These are phyloP conservation scores for Solea solea DNA, from an alignment of 2,113 vertebrate species.

Conservation along the genomic window DNA sequence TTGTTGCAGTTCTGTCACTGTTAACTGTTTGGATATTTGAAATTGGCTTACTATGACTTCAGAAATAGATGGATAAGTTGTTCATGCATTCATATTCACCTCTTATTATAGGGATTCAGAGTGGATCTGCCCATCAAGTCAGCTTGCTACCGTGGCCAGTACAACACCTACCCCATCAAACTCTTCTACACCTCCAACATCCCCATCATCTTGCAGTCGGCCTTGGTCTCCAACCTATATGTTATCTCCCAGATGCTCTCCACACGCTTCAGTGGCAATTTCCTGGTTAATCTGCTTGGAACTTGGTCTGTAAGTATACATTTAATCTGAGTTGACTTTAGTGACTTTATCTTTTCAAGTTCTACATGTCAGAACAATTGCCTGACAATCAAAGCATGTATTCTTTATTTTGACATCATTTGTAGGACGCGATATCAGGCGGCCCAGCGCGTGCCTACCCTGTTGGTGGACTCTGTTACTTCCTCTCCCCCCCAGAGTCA, in stretches of 20 bases:
- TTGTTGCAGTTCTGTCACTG: conserved; percentile 35
- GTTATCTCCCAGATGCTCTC: conserved; percentile 99
- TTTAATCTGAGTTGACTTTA: not conserved
- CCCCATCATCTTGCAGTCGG: conserved; percentile 98
- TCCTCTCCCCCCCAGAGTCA: conserved; percentile 95
- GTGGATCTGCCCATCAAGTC: conserved; percentile 99
- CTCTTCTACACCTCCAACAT: conserved; percentile 99
- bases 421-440: conserved; percentile 88
- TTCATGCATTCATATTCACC: not conserved
- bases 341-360: not conserved
- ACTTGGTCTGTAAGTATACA: conserved; percentile 96
- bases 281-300: conserved; percentile 95
- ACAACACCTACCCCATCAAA: conserved; percentile 99
- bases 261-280: conserved; percentile 96
- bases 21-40: not conserved
- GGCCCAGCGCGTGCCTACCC: conserved; percentile 98
- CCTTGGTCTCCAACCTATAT: conserved; percentile 95
- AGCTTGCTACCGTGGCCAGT: conserved; percentile 96
- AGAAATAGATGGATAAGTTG: not conserved
- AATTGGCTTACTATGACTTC: no score
- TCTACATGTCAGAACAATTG: not conserved
- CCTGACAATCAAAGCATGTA: not conserved
- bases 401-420: conserved; percentile 2
- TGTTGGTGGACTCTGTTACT: conserved; percentile 96
- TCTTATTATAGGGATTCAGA: conserved; percentile 89